Evolutionary conservation across 2,113 vertebrate species (phyloP), one percentile per base, ranked within the genome.

Genomic region (Xyliphius kryptos): DNA sequence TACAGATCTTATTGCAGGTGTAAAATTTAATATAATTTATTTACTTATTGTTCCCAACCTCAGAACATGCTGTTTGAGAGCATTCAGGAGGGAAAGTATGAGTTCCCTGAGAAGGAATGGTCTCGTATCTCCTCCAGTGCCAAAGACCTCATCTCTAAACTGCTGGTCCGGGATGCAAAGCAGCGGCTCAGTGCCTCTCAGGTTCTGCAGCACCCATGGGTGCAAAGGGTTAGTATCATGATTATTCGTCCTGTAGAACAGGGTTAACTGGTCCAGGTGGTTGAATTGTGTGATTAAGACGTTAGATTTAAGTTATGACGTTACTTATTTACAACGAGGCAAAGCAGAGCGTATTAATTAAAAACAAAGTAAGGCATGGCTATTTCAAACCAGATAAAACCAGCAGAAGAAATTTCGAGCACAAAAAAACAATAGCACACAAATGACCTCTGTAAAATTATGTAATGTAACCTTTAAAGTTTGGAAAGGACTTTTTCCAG

Each of bases 71-170:
- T 98, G 43, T 98, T 98, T 14, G 94, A 97, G 76, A 96, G 95
- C 72, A 98, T 98, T 76, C 96, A 97, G 82, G 92, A 97, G 72
- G 96, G 92, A 54, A 96, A 95, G 61, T 98, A 97, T 0, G 92
- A 94, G 73, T 98, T 97, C 63, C 96, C 95, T 0, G 94, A 93
- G 70, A 94, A 97, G 77, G 92, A 97, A 74, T 98, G 96, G 96
- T 92, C 92, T 8, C 92, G 91, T 79, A 91, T 98, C 79, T 97
- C 96, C 74, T 86, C 89, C 2, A 91, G 90, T 76, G 96, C 96
- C 89, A 98, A 98, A 92, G 93, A 98, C 61, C 92, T 98, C 54
- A 96, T 98, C 77, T 95, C 94, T 66, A 97, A 90, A 82, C 90
- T 98, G 73, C 88, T 98, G 17, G 91, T 98, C 58, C 88, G 91